Evolutionary conservation across 2,113 vertebrate genomes (phyloP).

Genomic region (Cyphomyrus discorhynchus): DNA sequence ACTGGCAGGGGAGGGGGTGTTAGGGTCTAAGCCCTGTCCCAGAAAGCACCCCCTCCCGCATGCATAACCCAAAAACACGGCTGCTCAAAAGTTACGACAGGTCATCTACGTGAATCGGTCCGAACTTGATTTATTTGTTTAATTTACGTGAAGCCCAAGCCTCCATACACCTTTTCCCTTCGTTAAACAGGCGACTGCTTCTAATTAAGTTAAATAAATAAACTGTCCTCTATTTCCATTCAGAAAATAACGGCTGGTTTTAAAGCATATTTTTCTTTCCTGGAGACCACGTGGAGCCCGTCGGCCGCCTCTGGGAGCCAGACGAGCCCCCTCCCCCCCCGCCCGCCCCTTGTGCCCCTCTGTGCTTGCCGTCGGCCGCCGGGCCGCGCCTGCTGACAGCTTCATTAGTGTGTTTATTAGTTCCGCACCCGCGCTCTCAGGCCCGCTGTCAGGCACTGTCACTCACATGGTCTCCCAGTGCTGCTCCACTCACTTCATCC

Average conservation of each 20-base stretch:
- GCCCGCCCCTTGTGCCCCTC: neutral
- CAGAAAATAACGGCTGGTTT: neutral
- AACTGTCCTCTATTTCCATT: neutral
- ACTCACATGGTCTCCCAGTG: neutral
- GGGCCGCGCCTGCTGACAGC: neutral
- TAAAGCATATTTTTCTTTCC: neutral
- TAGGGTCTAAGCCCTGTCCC: neutral
- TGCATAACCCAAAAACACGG: neutral
- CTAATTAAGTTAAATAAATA: slow-evolving; percentile 12
- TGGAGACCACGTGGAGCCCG: neutral
- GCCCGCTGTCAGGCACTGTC: neutral
- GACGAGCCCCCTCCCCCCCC: neutral
- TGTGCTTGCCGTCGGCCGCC: neutral
- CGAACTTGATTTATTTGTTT: neutral
- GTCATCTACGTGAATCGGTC: neutral
- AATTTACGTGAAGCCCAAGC: neutral
- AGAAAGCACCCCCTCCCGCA: neutral
- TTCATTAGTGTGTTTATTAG: neutral
- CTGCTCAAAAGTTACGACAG: neutral
- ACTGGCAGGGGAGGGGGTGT: neutral
- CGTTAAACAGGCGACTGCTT: neutral
- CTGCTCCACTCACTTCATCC: neutral
- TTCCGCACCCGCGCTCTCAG: neutral
- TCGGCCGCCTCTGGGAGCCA: neutral
- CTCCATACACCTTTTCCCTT: neutral